Conservation (phyloP, 2,797 vertebrate genomes). For the Sebastes wilsoni region DNA sequence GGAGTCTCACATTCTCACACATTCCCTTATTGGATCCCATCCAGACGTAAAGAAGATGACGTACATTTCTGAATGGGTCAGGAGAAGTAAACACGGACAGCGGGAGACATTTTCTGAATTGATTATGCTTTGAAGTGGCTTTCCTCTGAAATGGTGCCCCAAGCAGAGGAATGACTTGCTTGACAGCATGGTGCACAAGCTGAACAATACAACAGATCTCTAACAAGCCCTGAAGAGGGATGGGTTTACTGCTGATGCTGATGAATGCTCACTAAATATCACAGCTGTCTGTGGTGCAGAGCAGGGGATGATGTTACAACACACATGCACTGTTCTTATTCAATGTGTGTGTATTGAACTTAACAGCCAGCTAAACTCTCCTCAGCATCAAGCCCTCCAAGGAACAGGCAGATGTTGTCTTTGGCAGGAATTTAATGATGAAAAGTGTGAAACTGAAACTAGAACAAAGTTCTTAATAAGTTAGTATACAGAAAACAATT, state of each 20-base stretch:
- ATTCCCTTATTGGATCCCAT: neutral
- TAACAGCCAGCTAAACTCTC: neutral
- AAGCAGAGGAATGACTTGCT: neutral
- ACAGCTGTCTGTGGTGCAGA: slow-evolving; percentile 26
- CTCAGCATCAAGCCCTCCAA: neutral
- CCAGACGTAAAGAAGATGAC: neutral
- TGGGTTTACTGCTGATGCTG: slow-evolving; percentile 16
- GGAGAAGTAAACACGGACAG: neutral
- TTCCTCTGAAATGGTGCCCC: neutral
- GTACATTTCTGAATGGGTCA: neutral
- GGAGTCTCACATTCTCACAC: too few species aligned
- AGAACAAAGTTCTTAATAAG: too few species aligned
- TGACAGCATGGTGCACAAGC: neutral
- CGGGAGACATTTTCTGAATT: neutral
- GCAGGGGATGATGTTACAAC: neutral
- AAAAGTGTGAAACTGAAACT: neutral
- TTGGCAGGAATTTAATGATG: neutral
- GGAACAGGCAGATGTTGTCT: neutral
- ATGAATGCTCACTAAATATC: slow-evolving; percentile 46
- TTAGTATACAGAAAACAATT: neutral
- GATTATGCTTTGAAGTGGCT: neutral
- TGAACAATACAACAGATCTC: neutral
- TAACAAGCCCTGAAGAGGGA: slow-evolving; percentile 14
- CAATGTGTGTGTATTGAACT: neutral
- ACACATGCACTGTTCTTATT: neutral